A percentile compares a stretch with the other conserved stretches of the same genome.
Evolutionary conservation across 2,888 invertebrate genomes (phyloP).

Genomic region (Brachyptera putata): DNA sequence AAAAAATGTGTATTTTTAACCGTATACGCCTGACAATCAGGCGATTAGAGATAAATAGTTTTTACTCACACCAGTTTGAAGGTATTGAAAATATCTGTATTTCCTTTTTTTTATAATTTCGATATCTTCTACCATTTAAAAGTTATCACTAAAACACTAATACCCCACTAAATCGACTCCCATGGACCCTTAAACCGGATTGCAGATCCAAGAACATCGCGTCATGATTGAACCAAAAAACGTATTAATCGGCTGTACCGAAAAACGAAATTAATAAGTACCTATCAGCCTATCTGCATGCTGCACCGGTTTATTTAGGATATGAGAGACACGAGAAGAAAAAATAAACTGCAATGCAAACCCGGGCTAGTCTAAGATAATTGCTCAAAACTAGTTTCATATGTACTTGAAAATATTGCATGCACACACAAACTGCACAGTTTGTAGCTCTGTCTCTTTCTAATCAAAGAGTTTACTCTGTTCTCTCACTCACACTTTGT

Average conservation of each 20-base stretch:
- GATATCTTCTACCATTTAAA: too few relatives aligned
- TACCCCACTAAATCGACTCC: too few relatives aligned
- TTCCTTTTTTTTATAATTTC: too few relatives aligned
- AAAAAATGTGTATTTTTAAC: too few relatives aligned
- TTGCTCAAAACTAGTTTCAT: too few relatives aligned
- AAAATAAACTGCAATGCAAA: not conserved
- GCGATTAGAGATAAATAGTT: too few relatives aligned
- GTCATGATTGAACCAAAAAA: too few relatives aligned
- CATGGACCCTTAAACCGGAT: not conserved
- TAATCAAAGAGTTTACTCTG: not conserved
- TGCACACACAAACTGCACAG: not conserved
- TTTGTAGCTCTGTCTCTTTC: not conserved
- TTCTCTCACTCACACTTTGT: not conserved
- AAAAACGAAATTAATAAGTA: slow-evolving; percentile 14
- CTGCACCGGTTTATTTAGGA: slow-evolving; percentile 10
- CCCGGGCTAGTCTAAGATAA: not conserved
- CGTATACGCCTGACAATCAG: too few relatives aligned
- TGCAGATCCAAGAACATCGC: not conserved
- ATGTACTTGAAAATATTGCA: not conserved
- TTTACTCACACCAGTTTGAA: too few relatives aligned
- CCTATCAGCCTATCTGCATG: slow-evolving; percentile 8
- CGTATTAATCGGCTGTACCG: too few relatives aligned
- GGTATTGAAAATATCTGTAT: too few relatives aligned
- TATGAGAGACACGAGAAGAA: not conserved
- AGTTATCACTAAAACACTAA: too few relatives aligned